These are phyloP conservation scores for Pomacea maculata DNA, from an alignment of 1,140 invertebrate species.

Conservation along the genomic window DNA sequence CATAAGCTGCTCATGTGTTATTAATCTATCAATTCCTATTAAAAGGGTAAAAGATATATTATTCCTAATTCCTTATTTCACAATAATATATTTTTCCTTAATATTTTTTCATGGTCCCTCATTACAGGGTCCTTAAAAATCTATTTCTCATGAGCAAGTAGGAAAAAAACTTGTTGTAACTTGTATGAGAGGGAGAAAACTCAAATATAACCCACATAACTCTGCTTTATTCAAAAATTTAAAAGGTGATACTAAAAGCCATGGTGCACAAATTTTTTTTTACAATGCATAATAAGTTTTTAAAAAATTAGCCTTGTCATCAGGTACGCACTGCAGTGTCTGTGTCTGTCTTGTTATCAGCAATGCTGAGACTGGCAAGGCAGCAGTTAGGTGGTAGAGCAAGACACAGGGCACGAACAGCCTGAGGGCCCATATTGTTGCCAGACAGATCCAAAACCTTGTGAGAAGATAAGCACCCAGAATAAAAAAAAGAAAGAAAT, in stretches of 20 bases:
- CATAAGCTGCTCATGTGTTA: neutral
- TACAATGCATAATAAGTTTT: no score
- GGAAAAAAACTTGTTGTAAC: no score
- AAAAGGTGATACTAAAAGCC: no score
- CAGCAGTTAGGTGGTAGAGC: constrained; percentile 46
- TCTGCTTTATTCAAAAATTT: neutral
- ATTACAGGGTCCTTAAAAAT: no score
- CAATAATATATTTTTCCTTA: no score
- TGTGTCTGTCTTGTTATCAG: constrained; percentile 54
- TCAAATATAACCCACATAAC: neutral
- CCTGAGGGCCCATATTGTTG: constrained; percentile 54
- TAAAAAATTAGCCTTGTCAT: no score
- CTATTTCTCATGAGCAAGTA: no score
- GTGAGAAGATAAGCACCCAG: constrained; percentile 4
- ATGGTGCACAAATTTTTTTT: neutral
- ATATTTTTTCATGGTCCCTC: no score
- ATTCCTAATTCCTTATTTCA: no score
- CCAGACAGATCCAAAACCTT: constrained; percentile 53
- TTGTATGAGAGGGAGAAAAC: neutral
- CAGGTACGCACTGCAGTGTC: constrained; percentile 51
- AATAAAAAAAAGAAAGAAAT: neutral
- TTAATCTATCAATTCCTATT: neutral
- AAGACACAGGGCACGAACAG: constrained; percentile 51
- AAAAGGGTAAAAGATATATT: neutral
- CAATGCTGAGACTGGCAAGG: constrained; percentile 47